Base-by-base conservation (phyloP, 2,888 invertebrate species). In the Chironomus tentans region DNA sequence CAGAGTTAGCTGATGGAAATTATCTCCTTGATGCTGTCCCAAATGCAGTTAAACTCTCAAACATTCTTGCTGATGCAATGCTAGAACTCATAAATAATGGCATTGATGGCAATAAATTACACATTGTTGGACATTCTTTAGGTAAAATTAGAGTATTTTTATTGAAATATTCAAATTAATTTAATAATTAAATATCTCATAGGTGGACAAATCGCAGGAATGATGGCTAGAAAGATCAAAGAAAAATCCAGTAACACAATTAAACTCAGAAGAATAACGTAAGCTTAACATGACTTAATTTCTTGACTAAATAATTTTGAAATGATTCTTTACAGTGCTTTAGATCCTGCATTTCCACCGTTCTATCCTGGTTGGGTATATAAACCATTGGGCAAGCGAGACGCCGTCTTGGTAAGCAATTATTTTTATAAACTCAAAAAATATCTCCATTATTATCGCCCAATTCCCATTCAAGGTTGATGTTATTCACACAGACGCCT, bases 401-500 rank as follows among this genome's bases (percentile, higher is more conserved):
- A 88, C 80, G 88, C 88, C 0, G 86, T 87, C 70, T 88, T 88
- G 68, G 88, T 38, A 38, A 38, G 38, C 2, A 28, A 4, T 2
- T 24, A 4, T n/a, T n/a, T 50, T 50, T 48, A 48, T 2, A 10
- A 13, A 2, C 15, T n/a, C 10, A 48, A 2, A 13, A n/a, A n/a
- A n/a, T n/a, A n/a, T n/a, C 13, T 13, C 3, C 15, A 15, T n/a
- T n/a, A 50, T 4, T 50, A 13, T 50, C 15, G 1, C 3, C 13
- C 3, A 50, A 4, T 50, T n/a, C 15, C 15, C 2, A 56, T 15
- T 15, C 2, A 15, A n/a, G n/a, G 69, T 88, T 1, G 88, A 91
- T 81, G 86, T 91, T 4, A 90, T 91, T 77, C 91, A 91, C 80
- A 90, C 91, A 0, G 90, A 90, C 78, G 88, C 88, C 0, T 88